Percentiles rank a stretch among this genome's conserved stretches.
Conservation (phyloP, 2,888 invertebrate genomes). For the Phytoseiulus persimilis region DNA sequence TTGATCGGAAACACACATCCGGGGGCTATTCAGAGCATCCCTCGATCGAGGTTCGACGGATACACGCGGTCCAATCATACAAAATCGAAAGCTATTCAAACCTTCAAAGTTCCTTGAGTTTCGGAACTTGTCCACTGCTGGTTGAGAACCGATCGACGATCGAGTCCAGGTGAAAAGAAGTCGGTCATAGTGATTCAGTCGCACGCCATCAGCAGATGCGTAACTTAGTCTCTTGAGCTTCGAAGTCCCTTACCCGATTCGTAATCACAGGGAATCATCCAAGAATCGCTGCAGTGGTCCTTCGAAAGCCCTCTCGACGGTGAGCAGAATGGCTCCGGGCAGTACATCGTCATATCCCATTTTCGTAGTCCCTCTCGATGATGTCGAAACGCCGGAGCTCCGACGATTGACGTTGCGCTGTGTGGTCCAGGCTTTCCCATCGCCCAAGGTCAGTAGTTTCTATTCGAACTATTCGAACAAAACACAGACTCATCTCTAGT, state of each 20-base stretch:
- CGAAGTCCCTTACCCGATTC: neutral
- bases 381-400: constrained; percentile 26
- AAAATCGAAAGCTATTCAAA: neutral
- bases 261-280: neutral
- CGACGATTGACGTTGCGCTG: constrained; percentile 6
- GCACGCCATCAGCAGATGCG: neutral
- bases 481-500: too few relatives aligned
- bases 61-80: constrained; percentile 26
- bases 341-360: constrained; percentile 12
- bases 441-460: neutral
- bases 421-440: constrained; percentile 16
- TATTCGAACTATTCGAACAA: neutral
- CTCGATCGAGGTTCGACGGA: neutral
- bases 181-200: neutral
- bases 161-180: neutral
- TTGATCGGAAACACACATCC: neutral
- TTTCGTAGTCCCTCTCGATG: neutral
- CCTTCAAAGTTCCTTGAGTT: neutral
- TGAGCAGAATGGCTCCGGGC: neutral
- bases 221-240: neutral
- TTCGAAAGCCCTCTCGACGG: neutral
- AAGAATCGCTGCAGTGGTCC: neutral
- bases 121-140: neutral
- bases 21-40: neutral
- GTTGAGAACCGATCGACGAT: neutral